Evolutionary conservation across 2,888 invertebrate species (phyloP).

Genomic region (Diachrysia chrysitis): DNA sequence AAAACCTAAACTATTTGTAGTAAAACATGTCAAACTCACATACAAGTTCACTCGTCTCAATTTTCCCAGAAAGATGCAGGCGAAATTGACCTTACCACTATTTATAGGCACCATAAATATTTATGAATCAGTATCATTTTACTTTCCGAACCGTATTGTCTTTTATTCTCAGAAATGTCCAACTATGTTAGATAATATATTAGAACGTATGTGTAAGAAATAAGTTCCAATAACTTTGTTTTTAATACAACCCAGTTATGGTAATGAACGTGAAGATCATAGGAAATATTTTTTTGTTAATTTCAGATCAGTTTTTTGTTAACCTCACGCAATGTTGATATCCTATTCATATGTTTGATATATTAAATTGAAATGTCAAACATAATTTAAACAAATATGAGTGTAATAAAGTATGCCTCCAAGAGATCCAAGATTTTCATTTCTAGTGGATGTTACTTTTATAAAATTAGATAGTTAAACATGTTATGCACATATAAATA

Average conservation of each 20-base stretch:
- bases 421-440: not conserved
- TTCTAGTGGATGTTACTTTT: not conserved
- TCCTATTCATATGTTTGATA: not conserved
- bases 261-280: not conserved
- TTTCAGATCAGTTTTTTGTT: conserved; percentile 4
- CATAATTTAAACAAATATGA: not conserved
- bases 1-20: not conserved
- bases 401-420: not conserved
- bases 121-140: conserved; percentile 78
- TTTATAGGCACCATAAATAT: conserved; percentile 80
- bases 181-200: conserved; percentile 28
- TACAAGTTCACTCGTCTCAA: conserved; percentile 68
- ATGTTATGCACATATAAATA: too few relatives aligned
- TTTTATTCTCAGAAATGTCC: conserved; percentile 37
- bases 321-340: not conserved
- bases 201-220: conserved; percentile 9
- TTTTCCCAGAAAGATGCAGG: conserved; percentile 69
- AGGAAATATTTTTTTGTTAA: not conserved
- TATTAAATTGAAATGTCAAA: conserved; percentile 6
- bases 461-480: too few relatives aligned
- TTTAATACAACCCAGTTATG: not conserved
- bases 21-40: conserved; percentile 22
- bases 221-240: not conserved
- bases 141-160: conserved; percentile 67
- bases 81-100: conserved; percentile 68